Evolutionary conservation across 30 jellyfish, hydroid and myxozoan genomes (phyloP).

Genomic region (Sanderia malayensis): DNA sequence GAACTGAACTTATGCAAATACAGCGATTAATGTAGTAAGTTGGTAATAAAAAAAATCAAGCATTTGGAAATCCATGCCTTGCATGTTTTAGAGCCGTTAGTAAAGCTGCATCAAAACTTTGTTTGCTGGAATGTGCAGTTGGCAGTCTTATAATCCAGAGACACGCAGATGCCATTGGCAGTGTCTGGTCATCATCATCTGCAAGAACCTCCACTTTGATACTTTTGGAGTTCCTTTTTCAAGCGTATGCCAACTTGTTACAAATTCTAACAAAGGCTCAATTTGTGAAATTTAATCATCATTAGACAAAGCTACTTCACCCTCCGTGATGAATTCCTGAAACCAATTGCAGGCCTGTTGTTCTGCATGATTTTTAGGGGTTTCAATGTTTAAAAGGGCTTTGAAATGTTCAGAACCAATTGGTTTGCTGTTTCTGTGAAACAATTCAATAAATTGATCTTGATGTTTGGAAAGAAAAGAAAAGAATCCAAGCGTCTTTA

Average conservation of each 20-base stretch:
- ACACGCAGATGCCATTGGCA: slow-evolving; percentile 35
- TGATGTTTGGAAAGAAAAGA: slow-evolving; percentile 12
- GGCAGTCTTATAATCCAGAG: slow-evolving; percentile 27
- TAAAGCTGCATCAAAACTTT: slow-evolving; percentile 21
- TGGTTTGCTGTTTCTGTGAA: neutral
- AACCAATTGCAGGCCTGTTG: slow-evolving; percentile 30
- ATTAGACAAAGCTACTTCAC: neutral
- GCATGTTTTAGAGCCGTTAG: slow-evolving; percentile 22
- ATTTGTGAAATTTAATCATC: slow-evolving; percentile 11
- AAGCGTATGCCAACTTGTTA: slow-evolving; percentile 13
- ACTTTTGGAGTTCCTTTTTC: neutral
- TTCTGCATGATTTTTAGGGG: slow-evolving; percentile 20
- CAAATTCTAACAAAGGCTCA: slow-evolving; percentile 18
- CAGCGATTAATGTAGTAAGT: slow-evolving; percentile 4
- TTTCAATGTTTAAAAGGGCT: slow-evolving; percentile 1
- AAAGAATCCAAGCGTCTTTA: slow-evolving; percentile 24
- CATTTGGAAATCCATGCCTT: slow-evolving; percentile 31
- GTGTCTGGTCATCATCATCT: slow-evolving; percentile 20
- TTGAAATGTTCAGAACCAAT: slow-evolving; percentile 7
- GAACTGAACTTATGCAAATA: slow-evolving; percentile 13
- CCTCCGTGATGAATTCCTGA: slow-evolving; percentile 7
- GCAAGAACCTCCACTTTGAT: slow-evolving; percentile 19
- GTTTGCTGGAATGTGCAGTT: slow-evolving; percentile 21
- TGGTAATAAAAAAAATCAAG: slow-evolving; percentile 10
- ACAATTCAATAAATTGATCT: slow-evolving; percentile 1